Evolutionary conservation across 2,888 invertebrate species (phyloP), one percentile per base, ranked within the genome.

Genomic region (Chaetogeoica ovagalla): DNA sequence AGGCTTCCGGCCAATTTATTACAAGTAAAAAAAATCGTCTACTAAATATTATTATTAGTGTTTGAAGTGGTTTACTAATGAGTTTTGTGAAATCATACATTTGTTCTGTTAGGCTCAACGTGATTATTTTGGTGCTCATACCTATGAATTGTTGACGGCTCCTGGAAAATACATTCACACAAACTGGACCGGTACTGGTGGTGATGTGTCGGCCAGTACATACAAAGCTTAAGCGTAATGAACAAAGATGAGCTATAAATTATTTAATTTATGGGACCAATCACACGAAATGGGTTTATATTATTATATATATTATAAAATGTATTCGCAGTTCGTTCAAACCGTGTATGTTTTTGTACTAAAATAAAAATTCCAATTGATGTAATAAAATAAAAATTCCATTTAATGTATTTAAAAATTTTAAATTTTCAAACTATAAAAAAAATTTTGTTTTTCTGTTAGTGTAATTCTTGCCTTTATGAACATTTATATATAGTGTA

Each of bases 111-210:
- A 92, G 92, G 97, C 98, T 0, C 98, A 98, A 86, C 89, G 99
- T 59, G 99, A 99, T 87, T 99, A 97, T 86, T 99, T 99, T 85
- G 99, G 99, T 1, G 98, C 99, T 0, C 99, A 99, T 87, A 99
- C 98, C 0, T 99, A 99, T 85, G 98, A 99, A 88, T 87, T 97
- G 77, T 87, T 96, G 77, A 89, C 89, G 7, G 88, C 93, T 82
- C 97, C 97, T 66, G 98, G 97, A 6, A 90, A 90, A 84, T 98
- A 93, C 86, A 90, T 95, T 5, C 99, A 99, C 87, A 98, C 98
- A 83, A 98, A 99, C 88, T 99, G 99, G 99, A 99, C 98, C 15
- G 99, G 99, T 19, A 95, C 94, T 84, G 99, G 99, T 52, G 97
- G 97, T 82, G 94, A 95, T 85, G 95, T 97, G 7, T 95, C 97